Percentiles rank a stretch among this genome's conserved stretches.
Evolutionary conservation across 2,888 invertebrate species (phyloP).

Genomic region (Ochropacha duplaris): DNA sequence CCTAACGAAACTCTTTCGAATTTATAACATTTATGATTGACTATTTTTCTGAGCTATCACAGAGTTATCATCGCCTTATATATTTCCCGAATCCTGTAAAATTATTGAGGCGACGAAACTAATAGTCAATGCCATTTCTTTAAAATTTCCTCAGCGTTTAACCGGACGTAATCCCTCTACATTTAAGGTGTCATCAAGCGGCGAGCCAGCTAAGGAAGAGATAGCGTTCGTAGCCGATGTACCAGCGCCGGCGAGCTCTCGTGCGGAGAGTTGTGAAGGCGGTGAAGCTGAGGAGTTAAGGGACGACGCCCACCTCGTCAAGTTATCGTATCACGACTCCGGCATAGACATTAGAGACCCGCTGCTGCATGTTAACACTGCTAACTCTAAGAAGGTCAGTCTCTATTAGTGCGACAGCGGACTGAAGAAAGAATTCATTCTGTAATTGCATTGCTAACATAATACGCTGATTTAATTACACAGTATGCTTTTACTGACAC

Average conservation of each 20-base stretch:
- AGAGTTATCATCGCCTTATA: too few relatives aligned
- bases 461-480: neutral
- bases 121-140: too few relatives aligned
- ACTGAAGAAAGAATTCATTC: neutral
- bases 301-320: conserved; percentile 84
- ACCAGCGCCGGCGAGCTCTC: conserved; percentile 29
- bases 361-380: conserved; percentile 85
- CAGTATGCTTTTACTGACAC: conserved; percentile 33
- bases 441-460: neutral
- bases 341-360: conserved; percentile 94
- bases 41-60: too few relatives aligned
- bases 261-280: conserved; percentile 33
- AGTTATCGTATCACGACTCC: conserved; percentile 94
- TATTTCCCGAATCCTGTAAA: too few relatives aligned
- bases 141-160: too few relatives aligned
- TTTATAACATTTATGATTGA: too few relatives aligned
- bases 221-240: conserved; percentile 50
- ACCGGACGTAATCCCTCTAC: too few relatives aligned
- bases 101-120: too few relatives aligned
- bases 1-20: too few relatives aligned
- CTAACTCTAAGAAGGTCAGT: conserved; percentile 85
- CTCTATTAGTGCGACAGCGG: neutral
- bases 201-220: conserved; percentile 66
- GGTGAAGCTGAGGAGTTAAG: conserved; percentile 51
- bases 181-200: conserved; percentile 66